phyloP scores from a whole-genome alignment of 1,140 invertebrate species.

The Drosophila athabasca region DNA sequence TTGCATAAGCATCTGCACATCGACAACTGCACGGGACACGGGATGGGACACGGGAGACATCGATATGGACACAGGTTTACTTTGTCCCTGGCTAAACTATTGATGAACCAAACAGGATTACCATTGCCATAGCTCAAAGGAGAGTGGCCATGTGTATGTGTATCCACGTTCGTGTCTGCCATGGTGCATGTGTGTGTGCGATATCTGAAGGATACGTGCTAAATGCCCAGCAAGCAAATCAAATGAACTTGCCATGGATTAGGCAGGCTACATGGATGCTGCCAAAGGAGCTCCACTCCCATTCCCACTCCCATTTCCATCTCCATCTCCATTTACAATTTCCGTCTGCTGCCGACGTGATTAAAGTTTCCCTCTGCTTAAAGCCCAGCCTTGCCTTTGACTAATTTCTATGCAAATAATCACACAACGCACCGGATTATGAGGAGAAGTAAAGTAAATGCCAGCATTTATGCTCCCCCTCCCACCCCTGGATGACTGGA shows the following conservation, averaged over 20 bases:
- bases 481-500: neutral
- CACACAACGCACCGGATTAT: conserved; percentile 19
- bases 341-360: conserved; percentile 1
- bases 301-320: conserved; percentile 32
- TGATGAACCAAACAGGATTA: conserved; percentile 81
- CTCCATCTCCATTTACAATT: conserved; percentile 38
- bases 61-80: conserved; percentile 55
- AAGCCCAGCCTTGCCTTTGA: conserved; percentile 14
- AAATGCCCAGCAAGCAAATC: conserved; percentile 58
- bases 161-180: conserved; percentile 7
- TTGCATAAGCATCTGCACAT: conserved; percentile 25
- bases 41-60: conserved; percentile 21
- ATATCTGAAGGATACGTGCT: conserved; percentile 45
- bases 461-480: conserved; percentile 3
- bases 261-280: conserved; percentile 17
- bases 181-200: conserved; percentile 7
- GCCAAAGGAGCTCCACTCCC: conserved; percentile 29
- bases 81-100: conserved; percentile 72
- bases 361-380: conserved; percentile 25
- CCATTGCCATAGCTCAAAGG: conserved; percentile 59
- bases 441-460: conserved; percentile 16
- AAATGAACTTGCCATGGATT: conserved; percentile 57
- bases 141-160: conserved; percentile 15
- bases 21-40: conserved; percentile 30
- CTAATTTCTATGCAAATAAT: conserved; percentile 2